Conservation (phyloP, 2,888 invertebrate species). For the Prosapia bicincta region DNA sequence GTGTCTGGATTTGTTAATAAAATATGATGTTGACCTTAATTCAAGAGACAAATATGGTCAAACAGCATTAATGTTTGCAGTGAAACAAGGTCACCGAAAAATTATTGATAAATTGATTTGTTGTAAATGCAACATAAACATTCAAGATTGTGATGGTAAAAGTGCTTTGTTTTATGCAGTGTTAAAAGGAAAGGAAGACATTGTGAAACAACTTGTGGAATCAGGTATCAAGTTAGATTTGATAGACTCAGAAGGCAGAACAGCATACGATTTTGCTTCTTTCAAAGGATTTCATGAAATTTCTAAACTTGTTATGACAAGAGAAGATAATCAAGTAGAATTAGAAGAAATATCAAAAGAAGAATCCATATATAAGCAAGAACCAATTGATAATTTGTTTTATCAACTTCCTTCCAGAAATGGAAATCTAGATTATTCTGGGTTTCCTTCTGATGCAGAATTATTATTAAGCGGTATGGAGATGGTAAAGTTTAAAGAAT, state of each 20-base stretch:
- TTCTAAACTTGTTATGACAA: slow-evolving; percentile 28
- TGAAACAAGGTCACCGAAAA: slow-evolving; percentile 23
- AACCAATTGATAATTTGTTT: slow-evolving; percentile 18
- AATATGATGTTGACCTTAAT: slow-evolving; percentile 32
- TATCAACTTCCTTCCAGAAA: slow-evolving; percentile 27
- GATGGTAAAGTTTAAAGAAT: slow-evolving; percentile 18
- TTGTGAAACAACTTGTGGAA: slow-evolving; percentile 31
- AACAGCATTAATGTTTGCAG: slow-evolving; percentile 35
- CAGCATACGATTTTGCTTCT: slow-evolving; percentile 30
- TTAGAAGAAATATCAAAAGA: background rate
- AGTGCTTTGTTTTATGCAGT: slow-evolving; percentile 38
- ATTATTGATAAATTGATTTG: slow-evolving; percentile 32
- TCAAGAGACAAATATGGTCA: slow-evolving; percentile 31
- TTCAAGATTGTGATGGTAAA: slow-evolving; percentile 37
- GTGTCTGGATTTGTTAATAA: slow-evolving; percentile 34
- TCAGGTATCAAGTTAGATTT: slow-evolving; percentile 34
- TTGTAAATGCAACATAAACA: slow-evolving; percentile 32
- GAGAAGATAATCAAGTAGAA: slow-evolving; percentile 15
- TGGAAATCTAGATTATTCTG: slow-evolving; percentile 26
- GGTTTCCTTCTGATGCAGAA: slow-evolving; percentile 31
- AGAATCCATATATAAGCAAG: background rate
- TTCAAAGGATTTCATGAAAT: slow-evolving; percentile 31
- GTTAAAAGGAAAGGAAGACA: slow-evolving; percentile 20
- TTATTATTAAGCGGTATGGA: slow-evolving; percentile 29
- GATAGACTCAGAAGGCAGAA: slow-evolving; percentile 31